Evolutionary conservation across 2,113 vertebrate genomes (phyloP).

Genomic region (Burhinus oedicnemus): DNA sequence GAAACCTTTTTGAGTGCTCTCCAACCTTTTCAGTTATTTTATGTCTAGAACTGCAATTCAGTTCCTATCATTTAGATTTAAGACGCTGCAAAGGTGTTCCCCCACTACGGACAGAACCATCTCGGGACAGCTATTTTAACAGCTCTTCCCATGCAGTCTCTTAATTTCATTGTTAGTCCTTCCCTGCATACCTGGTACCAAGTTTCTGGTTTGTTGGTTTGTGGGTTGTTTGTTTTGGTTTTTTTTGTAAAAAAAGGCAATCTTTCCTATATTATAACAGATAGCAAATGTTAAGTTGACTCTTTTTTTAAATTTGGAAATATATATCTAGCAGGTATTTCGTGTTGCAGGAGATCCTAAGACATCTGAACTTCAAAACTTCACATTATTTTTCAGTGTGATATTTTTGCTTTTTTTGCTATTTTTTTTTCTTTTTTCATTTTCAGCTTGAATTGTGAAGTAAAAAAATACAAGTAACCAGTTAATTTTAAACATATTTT

Average conservation of each 20-base stretch:
- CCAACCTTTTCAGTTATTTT: background rate
- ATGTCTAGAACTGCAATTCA: background rate
- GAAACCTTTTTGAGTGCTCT: background rate
- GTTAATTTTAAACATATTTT: constrained; percentile 14
- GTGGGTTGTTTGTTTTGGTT: too few relatives aligned
- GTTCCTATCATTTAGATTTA: background rate
- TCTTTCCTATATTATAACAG: background rate
- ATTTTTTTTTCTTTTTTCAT: background rate
- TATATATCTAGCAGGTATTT: constrained; percentile 7
- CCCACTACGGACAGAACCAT: background rate
- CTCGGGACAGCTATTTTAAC: background rate
- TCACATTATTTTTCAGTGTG: background rate
- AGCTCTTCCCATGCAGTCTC: background rate
- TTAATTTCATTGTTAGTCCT: background rate
- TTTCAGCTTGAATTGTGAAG: background rate
- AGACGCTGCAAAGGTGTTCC: background rate
- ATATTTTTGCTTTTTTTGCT: background rate
- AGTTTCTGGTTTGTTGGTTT: background rate
- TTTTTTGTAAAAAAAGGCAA: too few relatives aligned
- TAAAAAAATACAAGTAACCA: background rate
- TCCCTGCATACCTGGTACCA: background rate
- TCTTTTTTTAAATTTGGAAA: constrained; percentile 17
- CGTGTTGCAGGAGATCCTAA: constrained; percentile 28
- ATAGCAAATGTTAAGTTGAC: background rate
- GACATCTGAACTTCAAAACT: background rate